A percentile compares a stretch with the other conserved stretches of the same genome.
Evolutionary conservation across 2,113 vertebrate species (phyloP).

Genomic region (Scophthalmus maximus): DNA sequence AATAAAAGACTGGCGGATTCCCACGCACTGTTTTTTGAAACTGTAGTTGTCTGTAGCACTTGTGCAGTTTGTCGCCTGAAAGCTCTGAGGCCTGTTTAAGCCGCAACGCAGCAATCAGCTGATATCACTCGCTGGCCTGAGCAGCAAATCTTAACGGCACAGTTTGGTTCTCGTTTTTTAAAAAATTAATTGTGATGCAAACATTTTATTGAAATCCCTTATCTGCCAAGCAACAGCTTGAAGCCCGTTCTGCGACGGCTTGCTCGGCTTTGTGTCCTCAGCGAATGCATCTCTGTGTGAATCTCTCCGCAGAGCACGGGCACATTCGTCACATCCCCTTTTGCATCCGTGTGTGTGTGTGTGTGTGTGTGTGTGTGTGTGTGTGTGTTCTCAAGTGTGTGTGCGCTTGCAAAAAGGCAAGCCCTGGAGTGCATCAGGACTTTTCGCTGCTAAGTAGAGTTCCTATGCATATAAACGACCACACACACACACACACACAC

Average conservation of each 20-base stretch:
- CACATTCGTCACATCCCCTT: constrained; percentile 39
- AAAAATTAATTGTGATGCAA: constrained; percentile 18
- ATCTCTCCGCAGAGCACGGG: constrained; percentile 22
- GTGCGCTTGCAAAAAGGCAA: constrained; percentile 11
- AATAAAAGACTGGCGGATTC: background rate
- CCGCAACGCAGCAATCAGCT: constrained; percentile 28
- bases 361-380: background rate
- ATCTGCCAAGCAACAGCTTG: constrained; percentile 52
- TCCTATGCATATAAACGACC: background rate
- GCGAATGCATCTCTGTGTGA: constrained; percentile 38
- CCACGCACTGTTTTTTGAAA: constrained; percentile 22
- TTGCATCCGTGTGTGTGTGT: constrained; percentile 5
- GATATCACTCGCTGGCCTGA: constrained; percentile 3
- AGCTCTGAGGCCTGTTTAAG: background rate
- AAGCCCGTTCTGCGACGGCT: constrained; percentile 48
- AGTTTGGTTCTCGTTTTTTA: constrained; percentile 19
- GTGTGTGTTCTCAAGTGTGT: background rate
- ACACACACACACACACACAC: constrained; percentile 8
- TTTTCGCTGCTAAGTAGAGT: background rate
- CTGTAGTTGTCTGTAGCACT: background rate
- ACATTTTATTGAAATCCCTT: constrained; percentile 40
- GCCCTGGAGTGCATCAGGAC: constrained; percentile 10
- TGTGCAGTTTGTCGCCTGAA: constrained; percentile 1
- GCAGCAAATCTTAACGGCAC: constrained; percentile 10
- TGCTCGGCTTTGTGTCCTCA: constrained; percentile 45